phyloP scores from a whole-genome alignment of 2,888 invertebrate species.

The Ormyrus thymus region DNA sequence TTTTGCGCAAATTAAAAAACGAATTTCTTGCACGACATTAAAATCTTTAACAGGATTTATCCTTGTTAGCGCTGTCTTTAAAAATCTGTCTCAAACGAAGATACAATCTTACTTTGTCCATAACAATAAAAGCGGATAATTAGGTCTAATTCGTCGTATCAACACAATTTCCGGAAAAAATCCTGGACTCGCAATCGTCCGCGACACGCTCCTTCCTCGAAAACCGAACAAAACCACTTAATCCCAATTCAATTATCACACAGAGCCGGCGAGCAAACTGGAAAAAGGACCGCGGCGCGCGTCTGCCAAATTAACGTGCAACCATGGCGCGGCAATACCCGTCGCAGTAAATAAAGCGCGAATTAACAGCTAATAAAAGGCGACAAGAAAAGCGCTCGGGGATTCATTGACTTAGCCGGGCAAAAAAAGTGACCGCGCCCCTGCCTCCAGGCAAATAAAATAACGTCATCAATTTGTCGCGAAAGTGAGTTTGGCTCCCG shows the following conservation, averaged over 20 bases:
- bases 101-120: too few species aligned
- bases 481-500: slow-evolving; percentile 31
- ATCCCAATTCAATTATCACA: slow-evolving; percentile 12
- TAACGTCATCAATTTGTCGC: slow-evolving; percentile 47
- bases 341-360: slow-evolving; percentile 29
- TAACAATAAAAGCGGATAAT: too few species aligned
- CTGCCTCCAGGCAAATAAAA: slow-evolving; percentile 41
- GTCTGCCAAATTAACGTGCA: slow-evolving; percentile 7
- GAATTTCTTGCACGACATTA: too few species aligned
- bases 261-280: background rate
- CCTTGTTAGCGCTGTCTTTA: too few species aligned
- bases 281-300: background rate
- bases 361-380: slow-evolving; percentile 49
- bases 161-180: too few species aligned
- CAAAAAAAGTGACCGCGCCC: background rate
- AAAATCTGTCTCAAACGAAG: too few species aligned
- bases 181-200: too few species aligned
- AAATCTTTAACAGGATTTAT: too few species aligned
- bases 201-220: background rate
- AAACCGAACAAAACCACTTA: slow-evolving; percentile 16
- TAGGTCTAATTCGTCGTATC: too few species aligned
- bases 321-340: background rate
- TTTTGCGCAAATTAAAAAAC: too few species aligned
- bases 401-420: slow-evolving; percentile 36
- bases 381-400: slow-evolving; percentile 42